These are phyloP conservation scores for Ectobius pallidus DNA, from an alignment of 2,888 invertebrate species.

Conservation along the genomic window DNA sequence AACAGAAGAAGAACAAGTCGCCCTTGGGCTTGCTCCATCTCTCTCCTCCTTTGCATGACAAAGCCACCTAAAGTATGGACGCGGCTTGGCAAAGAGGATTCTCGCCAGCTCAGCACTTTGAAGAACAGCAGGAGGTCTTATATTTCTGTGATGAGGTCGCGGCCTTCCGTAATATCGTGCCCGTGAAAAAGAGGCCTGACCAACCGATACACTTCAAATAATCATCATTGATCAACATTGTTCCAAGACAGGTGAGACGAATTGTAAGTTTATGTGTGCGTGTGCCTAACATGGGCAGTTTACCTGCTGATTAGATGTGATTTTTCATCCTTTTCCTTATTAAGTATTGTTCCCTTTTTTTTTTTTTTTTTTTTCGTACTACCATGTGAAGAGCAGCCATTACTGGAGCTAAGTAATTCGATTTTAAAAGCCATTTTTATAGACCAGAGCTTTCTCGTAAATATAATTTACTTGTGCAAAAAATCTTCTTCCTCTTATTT, in stretches of 20 bases:
- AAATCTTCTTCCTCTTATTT: too few species aligned
- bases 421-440: too few species aligned
- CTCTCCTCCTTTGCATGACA: slow-evolving; percentile 19
- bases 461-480: too few species aligned
- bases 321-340: neutral
- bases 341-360: too few species aligned
- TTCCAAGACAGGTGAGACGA: slow-evolving; percentile 25
- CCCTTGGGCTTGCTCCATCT: too few species aligned
- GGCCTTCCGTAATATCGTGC: neutral
- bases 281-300: slow-evolving; percentile 13
- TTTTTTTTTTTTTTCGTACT: too few species aligned
- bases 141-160: slow-evolving; percentile 24
- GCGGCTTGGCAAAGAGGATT: neutral
- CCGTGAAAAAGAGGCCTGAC: slow-evolving; percentile 5
- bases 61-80: slow-evolving; percentile 10
- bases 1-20: too few species aligned
- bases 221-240: slow-evolving; percentile 31
- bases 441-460: too few species aligned
- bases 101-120: slow-evolving; percentile 34
- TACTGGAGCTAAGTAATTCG: too few species aligned
- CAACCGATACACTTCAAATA: slow-evolving; percentile 23
- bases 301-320: slow-evolving; percentile 14
- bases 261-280: slow-evolving; percentile 1
- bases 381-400: too few species aligned
- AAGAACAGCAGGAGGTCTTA: slow-evolving; percentile 17